Base-by-base conservation (phyloP, 1,140 invertebrate species). In the Aphelinus certus region DNA sequence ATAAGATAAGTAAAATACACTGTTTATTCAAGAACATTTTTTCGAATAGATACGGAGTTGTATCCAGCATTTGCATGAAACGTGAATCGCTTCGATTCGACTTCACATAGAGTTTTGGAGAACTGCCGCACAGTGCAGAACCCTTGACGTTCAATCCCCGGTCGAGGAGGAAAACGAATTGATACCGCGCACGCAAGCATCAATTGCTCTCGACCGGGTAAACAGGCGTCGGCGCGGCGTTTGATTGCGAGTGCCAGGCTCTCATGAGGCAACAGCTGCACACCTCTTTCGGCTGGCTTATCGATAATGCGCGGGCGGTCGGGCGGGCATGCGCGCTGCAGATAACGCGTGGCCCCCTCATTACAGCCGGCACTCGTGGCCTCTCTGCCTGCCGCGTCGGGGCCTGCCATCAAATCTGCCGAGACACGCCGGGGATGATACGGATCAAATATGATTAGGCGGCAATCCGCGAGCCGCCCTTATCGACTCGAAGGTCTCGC, bases 401-500 rank as follows among this genome's bases (percentile, higher is more conserved):
- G 2, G 49, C 3, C n/a, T 47, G 47, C 2, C 6, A 10, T 48
- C n/a, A 47, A 63, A 63, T 1, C 26, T 26, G 26, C 26, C 26
- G 26, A 26, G 26, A 26, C 26, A 26, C 26, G 26, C 26, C 26
- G 26, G 26, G 26, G 26, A 26, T 26, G 26, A 26, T 26, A 26
- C 26, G 26, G 26, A 26, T 26, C 26, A 26, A 26, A 26, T 26
- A 26, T 26, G 26, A 26, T 26, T 26, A 26, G 26, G 26, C 26
- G 26, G 26, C 47, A 64, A 42, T 51, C 2, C 7, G 48, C 55
- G 26, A 26, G 26, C 26, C 51, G 56, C 63, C 51, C 74, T 79
- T 78, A 81, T 81, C 68, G 68, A 79, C 71, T 78, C 57, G 62
- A 74, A 75, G 71, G 67, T 72, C 76, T 61, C 71, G 45, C 73